Base-by-base conservation (phyloP, 1,140 invertebrate species). In the Druon quercuslanigerum region DNA sequence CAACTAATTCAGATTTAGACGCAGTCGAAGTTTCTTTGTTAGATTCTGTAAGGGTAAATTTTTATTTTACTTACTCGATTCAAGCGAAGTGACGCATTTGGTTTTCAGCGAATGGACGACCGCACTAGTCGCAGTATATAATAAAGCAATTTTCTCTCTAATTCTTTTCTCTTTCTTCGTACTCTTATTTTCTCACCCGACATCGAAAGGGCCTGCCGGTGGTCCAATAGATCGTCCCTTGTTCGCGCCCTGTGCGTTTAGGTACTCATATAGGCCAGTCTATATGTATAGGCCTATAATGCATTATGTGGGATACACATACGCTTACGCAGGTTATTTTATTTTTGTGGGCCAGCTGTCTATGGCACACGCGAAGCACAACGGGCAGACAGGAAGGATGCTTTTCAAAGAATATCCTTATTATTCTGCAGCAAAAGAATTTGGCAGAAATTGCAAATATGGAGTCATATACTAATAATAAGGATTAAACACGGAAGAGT, bases 311-410 rank as follows among this genome's bases (percentile, higher is more conserved):
- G 14, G 8, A 14, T n/a, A 66, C 33, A 14, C 40, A 25, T 40
- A 40, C 25, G 33, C 60, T 46, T 66, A 46, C 46, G 60, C 33
- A 40, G 33, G 60, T 66, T 66, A 33, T 46, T 66, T 66, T 66
- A n/a, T 17, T 66, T 66, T 66, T 66, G 25, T 66, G 60, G 25
- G 66, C 14, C 82, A 83, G 75, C 77, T 83, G 79, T 78, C 72
- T 76, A 51, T 73, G 72, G 72, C 78, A 60, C 79, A 75, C 25
- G 72, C 74, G 51, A 76, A 73, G n/a, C 71, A 51, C 33, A 75
- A 51, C 50, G n/a, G 72, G 52, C 79, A 20, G 72, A 50, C 79
- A 77, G 73, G 79, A 79, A 77, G 77, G 74, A 78, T 81, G 25
- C 3, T 60, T 60, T 60, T 33, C 33, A 14, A 13, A 14, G 57